Conservation (phyloP, 2,888 invertebrate species). For the Hirtodrosophila confusa region DNA sequence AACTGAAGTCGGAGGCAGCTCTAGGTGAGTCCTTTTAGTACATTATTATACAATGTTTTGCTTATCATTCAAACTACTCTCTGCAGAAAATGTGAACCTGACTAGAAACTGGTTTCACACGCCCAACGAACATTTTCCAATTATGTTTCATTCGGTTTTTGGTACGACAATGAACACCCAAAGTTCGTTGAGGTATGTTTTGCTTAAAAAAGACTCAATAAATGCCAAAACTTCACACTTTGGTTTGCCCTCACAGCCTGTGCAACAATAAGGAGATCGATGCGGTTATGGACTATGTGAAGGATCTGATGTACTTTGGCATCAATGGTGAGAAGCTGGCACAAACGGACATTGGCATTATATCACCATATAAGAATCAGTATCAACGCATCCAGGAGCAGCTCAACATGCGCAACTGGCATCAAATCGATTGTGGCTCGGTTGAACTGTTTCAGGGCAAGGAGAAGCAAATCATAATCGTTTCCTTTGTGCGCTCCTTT, state of each 20-base stretch:
- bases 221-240: background rate
- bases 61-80: background rate
- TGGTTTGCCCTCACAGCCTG: constrained; percentile 82
- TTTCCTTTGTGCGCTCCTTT: constrained; percentile 89
- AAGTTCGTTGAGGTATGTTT: constrained; percentile 65
- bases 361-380: constrained; percentile 86
- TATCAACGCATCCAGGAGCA: constrained; percentile 83
- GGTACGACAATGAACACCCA: constrained; percentile 84
- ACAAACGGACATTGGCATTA: constrained; percentile 86
- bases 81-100: constrained; percentile 59
- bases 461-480: constrained; percentile 91
- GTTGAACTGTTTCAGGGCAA: constrained; percentile 95
- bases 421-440: constrained; percentile 89
- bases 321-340: constrained; percentile 84
- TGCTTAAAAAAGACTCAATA: background rate
- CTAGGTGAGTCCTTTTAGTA: constrained; percentile 41
- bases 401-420: constrained; percentile 71
- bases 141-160: constrained; percentile 87
- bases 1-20: constrained; percentile 85
- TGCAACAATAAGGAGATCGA: constrained; percentile 87
- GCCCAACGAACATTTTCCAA: constrained; percentile 85
- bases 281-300: constrained; percentile 86
- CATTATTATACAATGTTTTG: background rate
- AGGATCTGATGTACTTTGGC: constrained; percentile 84
- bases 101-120: constrained; percentile 83